Percentiles rank a stretch among this genome's conserved stretches.
phyloP scores from a whole-genome alignment of 2,888 invertebrate genomes.

The Caenorhabditis panamensis region DNA sequence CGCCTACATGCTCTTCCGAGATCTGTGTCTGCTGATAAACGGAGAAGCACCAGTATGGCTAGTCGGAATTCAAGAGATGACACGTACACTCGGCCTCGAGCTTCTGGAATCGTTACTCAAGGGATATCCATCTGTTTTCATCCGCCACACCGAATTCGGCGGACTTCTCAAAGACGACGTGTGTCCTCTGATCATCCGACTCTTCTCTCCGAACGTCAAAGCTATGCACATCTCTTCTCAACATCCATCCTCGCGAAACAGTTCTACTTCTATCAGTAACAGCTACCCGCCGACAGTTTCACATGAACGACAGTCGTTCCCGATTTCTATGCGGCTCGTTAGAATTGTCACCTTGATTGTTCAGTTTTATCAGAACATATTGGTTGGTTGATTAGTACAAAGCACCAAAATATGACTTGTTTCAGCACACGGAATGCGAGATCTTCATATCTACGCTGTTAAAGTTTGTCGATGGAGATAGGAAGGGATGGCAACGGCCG shows the following conservation, averaged over 20 bases:
- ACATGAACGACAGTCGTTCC: constrained; percentile 94
- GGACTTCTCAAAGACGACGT: constrained; percentile 96
- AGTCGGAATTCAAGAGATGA: constrained; percentile 96
- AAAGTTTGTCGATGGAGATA: constrained; percentile 96
- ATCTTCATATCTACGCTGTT: constrained; percentile 96
- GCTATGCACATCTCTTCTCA: constrained; percentile 81
- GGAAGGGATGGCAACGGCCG: constrained; percentile 95
- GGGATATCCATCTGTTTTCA: constrained; percentile 83
- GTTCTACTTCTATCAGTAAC: constrained; percentile 24
- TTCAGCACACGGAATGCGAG: constrained; percentile 92
- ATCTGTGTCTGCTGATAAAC: constrained; percentile 95
- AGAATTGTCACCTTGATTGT: constrained; percentile 94
- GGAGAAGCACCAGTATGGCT: constrained; percentile 97
- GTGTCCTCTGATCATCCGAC: constrained; percentile 96
- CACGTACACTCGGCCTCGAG: constrained; percentile 95
- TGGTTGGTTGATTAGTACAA: constrained; percentile 57
- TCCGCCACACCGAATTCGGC: constrained; percentile 93
- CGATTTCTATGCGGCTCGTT: constrained; percentile 94
- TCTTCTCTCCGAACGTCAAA: constrained; percentile 99
- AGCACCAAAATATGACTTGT: background rate
- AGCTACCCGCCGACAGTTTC: constrained; percentile 81
- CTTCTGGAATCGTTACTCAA: constrained; percentile 92
- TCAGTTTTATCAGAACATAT: constrained; percentile 85
- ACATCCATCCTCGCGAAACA: constrained; percentile 55
- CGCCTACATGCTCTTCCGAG: constrained; percentile 95